Evolutionary conservation across 2,113 vertebrate species (phyloP), one percentile per base, ranked within the genome.

Genomic region (Neolamprologus devosi): DNA sequence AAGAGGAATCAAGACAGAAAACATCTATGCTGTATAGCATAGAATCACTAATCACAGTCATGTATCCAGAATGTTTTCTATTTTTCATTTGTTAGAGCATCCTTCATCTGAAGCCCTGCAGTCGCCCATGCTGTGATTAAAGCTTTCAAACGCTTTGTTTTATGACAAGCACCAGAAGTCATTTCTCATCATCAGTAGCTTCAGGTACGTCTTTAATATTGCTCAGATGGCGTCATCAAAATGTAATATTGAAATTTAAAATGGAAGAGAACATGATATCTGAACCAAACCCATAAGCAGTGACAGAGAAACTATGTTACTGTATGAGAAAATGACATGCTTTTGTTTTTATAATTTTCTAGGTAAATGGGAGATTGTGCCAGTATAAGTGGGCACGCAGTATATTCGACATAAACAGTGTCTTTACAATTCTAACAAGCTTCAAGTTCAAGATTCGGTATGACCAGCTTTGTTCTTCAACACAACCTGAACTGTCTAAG

Each of bases 151-250:
- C 6, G 5, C 23, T 45, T 14, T 26, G 65, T 40, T 70, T 42
- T 23, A 23, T 23, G 65, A 23, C n/a, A 40, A 40, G 63, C 63
- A 40, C n/a, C 63, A 23, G 35, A 73, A 73, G n/a, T 73, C 4
- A 68, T 68, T 68, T 40, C 7, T 70, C 63, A 70, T 14, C 35
- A 40, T 14, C n/a, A 70, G 35, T 40, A 4, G 35, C 17, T 65
- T 12, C 30, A 37, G 60, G 9, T 37, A 65, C 12, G 7, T 40
- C 63, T 40, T 68, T 40, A 70, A 2, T 0, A 70, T 70, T 40
- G 35, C 0, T 40, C n/a, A 40, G n/a, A 0, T 5, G 35, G n/a
- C 1, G 1, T 23, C 63, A 40, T 14, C 63, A 68, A 23, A 68
- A 23, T 12, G 3, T 40, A 40, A 68, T 68, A 23, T 23, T 21